phyloP scores from a whole-genome alignment of 2,797 vertebrate genomes.

The Manis pentadactyla region DNA sequence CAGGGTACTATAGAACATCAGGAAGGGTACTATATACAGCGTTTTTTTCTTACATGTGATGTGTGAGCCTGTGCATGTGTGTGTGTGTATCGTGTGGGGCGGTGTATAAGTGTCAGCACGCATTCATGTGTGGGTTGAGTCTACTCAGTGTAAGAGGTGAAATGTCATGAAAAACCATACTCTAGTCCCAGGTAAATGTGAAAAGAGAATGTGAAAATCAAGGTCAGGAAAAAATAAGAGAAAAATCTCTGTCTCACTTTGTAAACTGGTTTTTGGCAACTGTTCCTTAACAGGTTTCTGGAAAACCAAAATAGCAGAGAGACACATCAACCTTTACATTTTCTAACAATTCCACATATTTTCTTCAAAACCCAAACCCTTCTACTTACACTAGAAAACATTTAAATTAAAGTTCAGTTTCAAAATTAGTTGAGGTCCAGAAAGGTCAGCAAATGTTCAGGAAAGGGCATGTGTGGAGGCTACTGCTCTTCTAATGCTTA shows the following conservation, averaged over 20 bases:
- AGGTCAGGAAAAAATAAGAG: neutral
- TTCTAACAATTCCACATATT: neutral
- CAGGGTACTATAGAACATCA: neutral
- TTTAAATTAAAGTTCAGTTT: neutral
- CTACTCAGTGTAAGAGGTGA: neutral
- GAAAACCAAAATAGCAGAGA: neutral
- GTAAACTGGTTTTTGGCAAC: neutral
- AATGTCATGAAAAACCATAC: neutral
- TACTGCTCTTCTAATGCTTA: neutral
- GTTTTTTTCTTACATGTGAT: neutral
- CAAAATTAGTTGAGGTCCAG: slow-evolving; percentile 7
- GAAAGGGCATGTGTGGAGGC: neutral
- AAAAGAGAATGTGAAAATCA: neutral
- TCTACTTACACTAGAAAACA: neutral
- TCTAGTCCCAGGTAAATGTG: neutral
- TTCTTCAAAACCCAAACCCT: neutral
- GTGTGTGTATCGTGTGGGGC: neutral
- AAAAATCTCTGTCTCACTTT: neutral
- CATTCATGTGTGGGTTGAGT: neutral
- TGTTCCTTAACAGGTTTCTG: neutral
- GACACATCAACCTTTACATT: neutral
- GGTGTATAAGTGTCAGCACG: neutral
- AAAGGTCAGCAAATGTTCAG: neutral
- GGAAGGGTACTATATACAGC: neutral
- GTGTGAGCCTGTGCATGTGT: neutral